Percentiles rank a stretch among this genome's conserved stretches.
Conservation (phyloP, 2,888 invertebrate species). For the Himalopsyche anomala region DNA sequence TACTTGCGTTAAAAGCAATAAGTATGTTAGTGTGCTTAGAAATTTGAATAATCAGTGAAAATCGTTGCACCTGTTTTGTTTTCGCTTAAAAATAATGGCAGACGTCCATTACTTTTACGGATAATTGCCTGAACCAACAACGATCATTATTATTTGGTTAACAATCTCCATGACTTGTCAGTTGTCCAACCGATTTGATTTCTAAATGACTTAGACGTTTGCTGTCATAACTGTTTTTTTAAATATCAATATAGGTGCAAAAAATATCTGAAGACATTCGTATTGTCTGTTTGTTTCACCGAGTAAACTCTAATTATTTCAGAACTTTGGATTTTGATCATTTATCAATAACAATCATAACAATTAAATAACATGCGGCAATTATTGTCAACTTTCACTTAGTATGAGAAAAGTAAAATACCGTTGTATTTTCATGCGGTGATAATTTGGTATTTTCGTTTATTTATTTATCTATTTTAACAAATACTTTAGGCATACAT, state of each 20-base stretch:
- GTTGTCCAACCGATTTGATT: neutral
- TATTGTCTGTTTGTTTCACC: neutral
- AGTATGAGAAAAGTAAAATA: no score
- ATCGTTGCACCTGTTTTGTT: constrained; percentile 17
- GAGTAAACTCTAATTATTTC: neutral
- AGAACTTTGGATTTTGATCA: neutral
- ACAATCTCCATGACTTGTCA: neutral
- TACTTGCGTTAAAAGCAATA: neutral
- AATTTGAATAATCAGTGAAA: constrained; percentile 17
- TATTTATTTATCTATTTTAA: no score
- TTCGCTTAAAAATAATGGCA: neutral
- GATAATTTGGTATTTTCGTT: no score
- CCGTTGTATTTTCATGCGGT: no score
- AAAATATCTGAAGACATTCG: neutral
- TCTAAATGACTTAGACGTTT: neutral
- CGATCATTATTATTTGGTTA: constrained; percentile 5
- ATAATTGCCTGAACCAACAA: neutral
- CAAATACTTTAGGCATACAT: no score
- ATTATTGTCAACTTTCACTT: constrained; percentile 23
- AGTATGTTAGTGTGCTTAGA: neutral
- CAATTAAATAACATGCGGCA: neutral
- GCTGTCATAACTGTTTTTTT: neutral
- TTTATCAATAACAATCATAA: neutral
- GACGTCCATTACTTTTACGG: neutral
- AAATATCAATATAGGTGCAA: neutral